phyloP scores from a whole-genome alignment of 2,797 vertebrate species.

The Labroides dimidiatus region DNA sequence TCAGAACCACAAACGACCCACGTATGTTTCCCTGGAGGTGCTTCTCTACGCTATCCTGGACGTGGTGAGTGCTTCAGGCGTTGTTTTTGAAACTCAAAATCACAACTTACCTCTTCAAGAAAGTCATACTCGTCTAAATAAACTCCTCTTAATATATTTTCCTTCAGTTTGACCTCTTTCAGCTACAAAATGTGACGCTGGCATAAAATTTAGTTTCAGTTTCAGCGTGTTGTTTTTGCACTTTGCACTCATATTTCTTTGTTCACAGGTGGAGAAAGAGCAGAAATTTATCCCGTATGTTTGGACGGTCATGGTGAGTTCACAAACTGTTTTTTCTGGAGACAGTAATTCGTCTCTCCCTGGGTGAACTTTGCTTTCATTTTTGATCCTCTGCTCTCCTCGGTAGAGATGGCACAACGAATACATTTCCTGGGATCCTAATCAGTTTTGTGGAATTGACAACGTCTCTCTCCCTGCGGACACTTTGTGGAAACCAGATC shows the following conservation, averaged over 20 bases:
- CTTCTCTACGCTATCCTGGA: constrained; percentile 73
- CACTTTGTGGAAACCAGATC: constrained; percentile 72
- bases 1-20: constrained; percentile 66
- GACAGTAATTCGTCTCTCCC: not conserved
- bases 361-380: not conserved
- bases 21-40: constrained; percentile 55
- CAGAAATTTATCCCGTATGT: constrained; percentile 74
- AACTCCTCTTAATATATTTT: no score
- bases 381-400: not conserved
- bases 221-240: no score
- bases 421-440: constrained; percentile 74
- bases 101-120: no score
- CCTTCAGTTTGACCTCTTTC: no score
- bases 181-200: no score
- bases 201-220: no score
- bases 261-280: constrained; percentile 71
- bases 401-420: constrained; percentile 73
- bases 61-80: constrained; percentile 64
- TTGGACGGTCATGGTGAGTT: constrained; percentile 66
- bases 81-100: no score
- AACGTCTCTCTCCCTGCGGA: constrained; percentile 66
- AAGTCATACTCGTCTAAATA: not conserved
- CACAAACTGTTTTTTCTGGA: no score
- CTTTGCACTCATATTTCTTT: constrained; percentile 16
- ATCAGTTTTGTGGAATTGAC: constrained; percentile 70